Evolutionary conservation across 2,888 invertebrate species (phyloP), one percentile per base, ranked within the genome.

Genomic region (Apomyelois bistriatella): DNA sequence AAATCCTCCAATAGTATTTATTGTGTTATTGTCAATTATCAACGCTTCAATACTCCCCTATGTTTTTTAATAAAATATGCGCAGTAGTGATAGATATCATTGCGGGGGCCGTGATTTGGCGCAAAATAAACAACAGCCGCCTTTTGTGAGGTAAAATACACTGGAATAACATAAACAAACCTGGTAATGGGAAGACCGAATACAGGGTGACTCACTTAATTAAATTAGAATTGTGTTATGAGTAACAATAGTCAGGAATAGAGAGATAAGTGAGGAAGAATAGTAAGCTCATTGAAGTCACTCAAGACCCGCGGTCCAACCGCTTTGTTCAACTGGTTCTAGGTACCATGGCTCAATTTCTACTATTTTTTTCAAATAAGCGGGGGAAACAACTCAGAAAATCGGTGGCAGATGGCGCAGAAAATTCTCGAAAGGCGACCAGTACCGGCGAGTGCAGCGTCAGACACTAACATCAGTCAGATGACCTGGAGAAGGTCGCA

Each of bases 151-250:
- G 72, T 75, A 79, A 85, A 88, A 82, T 84, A 76, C 84, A 76
- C 67, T 79, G 79, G 72, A 88, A 86, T 84, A 89, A 89, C 76
- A 88, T 82, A 86, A 88, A 87, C 89, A 87, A 85, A 71, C 69
- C 74, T 70, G 70, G 66, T 68, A 62, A 58, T 62, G 64, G 65
- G 59, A 71, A 80, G 78, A 81, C 81, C 74, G 74, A 65, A 47
- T 79, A 85, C 79, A 86, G 81, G 65, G 0, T 79, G 85, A 12
- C 68, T 35, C 7, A 13, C 16, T 47, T 52, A 53, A 22, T 57
- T 43, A 38, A 12, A n/a, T 7, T 53, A 10, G 38, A 6, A 42
- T 28, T 46, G 17, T 17, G 30, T 15, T 46, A 5, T 30, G 30
- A 46, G 32, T 46, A 10, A 16, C 13, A 12, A n/a, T 12, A 43